These are phyloP conservation scores for Copidosoma aretas DNA, from an alignment of 2,888 invertebrate species.

Conservation along the genomic window DNA sequence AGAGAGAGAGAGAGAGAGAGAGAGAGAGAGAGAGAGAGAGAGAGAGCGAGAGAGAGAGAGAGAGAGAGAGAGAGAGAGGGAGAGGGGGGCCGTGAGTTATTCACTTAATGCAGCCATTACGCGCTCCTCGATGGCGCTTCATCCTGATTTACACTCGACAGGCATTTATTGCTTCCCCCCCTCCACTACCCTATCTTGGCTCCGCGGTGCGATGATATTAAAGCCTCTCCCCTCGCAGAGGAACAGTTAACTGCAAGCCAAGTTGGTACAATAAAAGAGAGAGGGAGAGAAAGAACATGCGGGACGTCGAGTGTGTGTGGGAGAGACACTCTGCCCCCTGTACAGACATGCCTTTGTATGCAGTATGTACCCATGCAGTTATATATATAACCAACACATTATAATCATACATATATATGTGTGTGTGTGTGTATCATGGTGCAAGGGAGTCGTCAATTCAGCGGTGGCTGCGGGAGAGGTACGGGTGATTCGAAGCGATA, in stretches of 20 bases:
- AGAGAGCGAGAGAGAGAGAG: conserved; percentile 36
- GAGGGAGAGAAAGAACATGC: not conserved
- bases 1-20: conserved; percentile 33
- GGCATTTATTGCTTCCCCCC: conserved; percentile 59
- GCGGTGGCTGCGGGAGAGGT: too few species aligned
- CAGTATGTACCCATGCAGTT: too few species aligned
- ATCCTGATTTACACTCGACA: conserved; percentile 61
- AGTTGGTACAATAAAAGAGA: not conserved
- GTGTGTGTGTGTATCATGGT: too few species aligned
- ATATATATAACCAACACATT: too few species aligned
- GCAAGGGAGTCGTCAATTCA: too few species aligned
- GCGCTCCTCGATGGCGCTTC: conserved; percentile 59
- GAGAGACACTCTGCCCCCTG: not conserved
- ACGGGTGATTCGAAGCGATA: conserved; percentile 5
- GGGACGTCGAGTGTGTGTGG: too few species aligned
- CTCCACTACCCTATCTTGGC: conserved; percentile 14
- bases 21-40: conserved; percentile 38
- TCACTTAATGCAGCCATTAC: conserved; percentile 61
- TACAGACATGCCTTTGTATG: not conserved
- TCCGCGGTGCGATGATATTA: not conserved
- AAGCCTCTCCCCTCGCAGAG: too few species aligned
- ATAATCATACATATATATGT: too few species aligned
- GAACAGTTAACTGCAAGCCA: not conserved
- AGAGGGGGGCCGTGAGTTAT: conserved; percentile 57
- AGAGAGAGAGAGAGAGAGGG: conserved; percentile 41